Evolutionary conservation across 1,140 invertebrate genomes (phyloP), one percentile per base, ranked within the genome.

Genomic region (Ceratoteleas bidentatus): DNA sequence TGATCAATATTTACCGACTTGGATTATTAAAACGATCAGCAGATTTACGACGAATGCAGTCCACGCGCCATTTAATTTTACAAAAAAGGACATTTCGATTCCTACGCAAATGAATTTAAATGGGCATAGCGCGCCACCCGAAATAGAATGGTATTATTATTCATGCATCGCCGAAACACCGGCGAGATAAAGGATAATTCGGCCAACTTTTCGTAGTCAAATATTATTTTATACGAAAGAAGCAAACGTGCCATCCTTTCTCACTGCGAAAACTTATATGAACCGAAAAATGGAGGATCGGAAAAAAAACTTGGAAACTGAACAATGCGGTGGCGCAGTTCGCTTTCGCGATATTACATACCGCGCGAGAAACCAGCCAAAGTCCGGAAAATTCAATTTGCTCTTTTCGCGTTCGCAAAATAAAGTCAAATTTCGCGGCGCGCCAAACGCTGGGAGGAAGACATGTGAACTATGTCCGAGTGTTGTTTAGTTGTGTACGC

Each of bases 1-100:
- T 74, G 49, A 74, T 74, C 60, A 65, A 74, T 74, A 65, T 74
- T 74, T 57, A 65, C 53, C 13, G 40, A 36, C 54, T 10, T 65
- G 60, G 43, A 74, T 57, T 74, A 65, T 57, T 65, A 65, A 65
- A 57, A 58, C 16, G 56, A 58, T 33, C 5, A 50, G 45, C 43
- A 58, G 49, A 50, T 74, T 65, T 13, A 58, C 34, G 52, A 74
- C 52, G 58, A 65, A 50, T 65, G 16, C 43, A 0, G 16, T 14
- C 56, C 32, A 38, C n/a, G 32, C 36, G 13, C 8, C 38, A 15
- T 54, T 45, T 54, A 38, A 60, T 70, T 70, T 16, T 53, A 32
- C 16, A 53, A 13, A 47, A 16, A 58, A 7, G 13, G 11, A 40
- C 0, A 11, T 9, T 8, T 11, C 36, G 36, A 9, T 40, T 40